Conservation (phyloP, 64 coral and sea anemone species). For the Dendrophyllia cribrosa region DNA sequence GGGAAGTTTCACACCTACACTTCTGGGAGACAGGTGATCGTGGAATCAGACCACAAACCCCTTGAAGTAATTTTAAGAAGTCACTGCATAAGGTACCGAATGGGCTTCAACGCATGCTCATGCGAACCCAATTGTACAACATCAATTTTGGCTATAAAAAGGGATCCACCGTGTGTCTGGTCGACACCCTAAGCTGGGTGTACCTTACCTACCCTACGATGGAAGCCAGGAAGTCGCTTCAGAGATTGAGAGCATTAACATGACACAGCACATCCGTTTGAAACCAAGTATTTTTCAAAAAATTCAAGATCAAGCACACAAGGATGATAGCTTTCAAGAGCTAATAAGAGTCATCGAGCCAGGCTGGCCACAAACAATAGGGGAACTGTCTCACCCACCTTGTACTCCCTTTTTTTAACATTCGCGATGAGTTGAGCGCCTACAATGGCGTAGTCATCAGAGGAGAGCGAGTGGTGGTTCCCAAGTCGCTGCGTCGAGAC, state of each 20-base stretch:
- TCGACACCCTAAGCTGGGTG: not conserved
- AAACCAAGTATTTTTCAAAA: not conserved
- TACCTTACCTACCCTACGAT: not conserved
- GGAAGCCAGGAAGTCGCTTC: not conserved
- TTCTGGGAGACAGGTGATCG: not conserved
- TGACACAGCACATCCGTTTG: not conserved
- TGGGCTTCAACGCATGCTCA: not conserved
- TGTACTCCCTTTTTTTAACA: not conserved
- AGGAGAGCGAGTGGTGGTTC: slow-evolving; percentile 15
- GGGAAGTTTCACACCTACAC: slow-evolving; percentile 6
- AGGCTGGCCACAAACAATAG: slow-evolving; percentile 12
- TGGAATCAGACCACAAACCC: slow-evolving; percentile 26
- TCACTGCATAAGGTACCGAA: not conserved
- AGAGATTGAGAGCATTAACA: not conserved
- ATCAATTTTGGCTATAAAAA: not conserved
- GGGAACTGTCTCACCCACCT: slow-evolving; percentile 3
- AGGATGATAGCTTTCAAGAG: slow-evolving; percentile 17
- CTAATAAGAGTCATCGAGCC: slow-evolving; percentile 16
- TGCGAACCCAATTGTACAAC: not conserved
- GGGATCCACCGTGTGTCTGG: not conserved
- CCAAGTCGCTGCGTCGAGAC: slow-evolving; percentile 1
- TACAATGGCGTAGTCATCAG: not conserved
- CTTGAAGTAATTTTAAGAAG: slow-evolving; percentile 14
- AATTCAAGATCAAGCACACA: not conserved
- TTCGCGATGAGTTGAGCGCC: slow-evolving; percentile 22